Evolutionary conservation across 35 echinoderm and acorn worm species (phyloP), one percentile per base, ranked within the genome.

Genomic region (Anneissia japonica): DNA sequence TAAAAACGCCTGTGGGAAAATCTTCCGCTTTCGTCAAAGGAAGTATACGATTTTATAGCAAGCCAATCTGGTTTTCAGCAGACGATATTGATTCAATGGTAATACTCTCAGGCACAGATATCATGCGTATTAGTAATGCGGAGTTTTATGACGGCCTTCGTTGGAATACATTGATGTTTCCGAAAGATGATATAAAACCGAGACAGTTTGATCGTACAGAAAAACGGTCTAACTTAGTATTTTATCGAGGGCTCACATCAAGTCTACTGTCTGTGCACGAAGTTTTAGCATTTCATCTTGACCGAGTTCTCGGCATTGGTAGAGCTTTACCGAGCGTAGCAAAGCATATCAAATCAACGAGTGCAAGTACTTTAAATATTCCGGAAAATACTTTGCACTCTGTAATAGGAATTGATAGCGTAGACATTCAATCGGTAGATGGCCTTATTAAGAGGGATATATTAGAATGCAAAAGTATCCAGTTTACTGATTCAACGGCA

Each of bases 301-400:
- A 93, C 82, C 46, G 91, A 35, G 86, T 93, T 36, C 46, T 93
- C 55, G 91, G 91, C n/a, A 89, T 92, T 34, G 84, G 88, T 74
- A 37, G 81, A 36, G 72, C 81, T 74, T 39, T 84, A 31, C 91
- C 86, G 46, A 79, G 43, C 5, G 86, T 93, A 17, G 81, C 81
- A 43, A 64, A 64, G 21, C 19, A 2, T 64, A 64, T 64, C 1
- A 64, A 64, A 64, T 9, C 10, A 37, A 29, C 9, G 3, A 17
- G 38, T 39, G 3, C 79, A 81, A 30, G 7, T 3, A 35, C n/a
- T 9, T 81, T 36, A 30, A 38, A 38, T 26, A 30, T 39, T 39
- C 35, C 35, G 40, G 79, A 81, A 0, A 81, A 81, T 28, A 10
- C 38, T 26, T 17, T 38, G 36, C 35, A 81, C 9, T 81, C 36